Evolutionary conservation across 2,888 invertebrate species (phyloP).

Genomic region (Macroteleia sp.): DNA sequence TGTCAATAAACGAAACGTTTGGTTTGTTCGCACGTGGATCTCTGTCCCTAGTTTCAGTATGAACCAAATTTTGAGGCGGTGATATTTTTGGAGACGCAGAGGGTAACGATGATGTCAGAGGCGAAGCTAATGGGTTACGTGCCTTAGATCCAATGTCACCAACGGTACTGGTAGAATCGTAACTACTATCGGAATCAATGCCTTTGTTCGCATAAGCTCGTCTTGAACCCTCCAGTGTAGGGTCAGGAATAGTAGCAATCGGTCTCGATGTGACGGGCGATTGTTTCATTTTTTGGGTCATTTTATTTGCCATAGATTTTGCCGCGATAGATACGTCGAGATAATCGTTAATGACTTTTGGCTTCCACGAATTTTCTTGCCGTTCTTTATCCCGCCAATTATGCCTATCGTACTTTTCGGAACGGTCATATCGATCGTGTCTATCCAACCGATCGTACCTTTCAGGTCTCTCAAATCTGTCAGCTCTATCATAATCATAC

Average conservation of each 20-base stretch:
- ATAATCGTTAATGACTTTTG: constrained; percentile 43
- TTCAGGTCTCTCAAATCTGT: constrained; percentile 13
- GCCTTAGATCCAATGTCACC: neutral
- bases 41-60: neutral
- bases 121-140: neutral
- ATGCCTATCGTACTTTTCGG: constrained; percentile 25
- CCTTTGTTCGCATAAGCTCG: constrained; percentile 53
- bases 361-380: constrained; percentile 35
- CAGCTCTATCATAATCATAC: constrained; percentile 8
- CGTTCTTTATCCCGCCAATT: constrained; percentile 33
- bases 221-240: constrained; percentile 73
- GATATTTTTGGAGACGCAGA: neutral
- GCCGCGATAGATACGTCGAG: constrained; percentile 38
- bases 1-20: neutral
- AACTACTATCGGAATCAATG: constrained; percentile 22
- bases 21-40: constrained; percentile 10
- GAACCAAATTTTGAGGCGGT: neutral
- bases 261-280: constrained; percentile 61
- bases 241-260: constrained; percentile 73
- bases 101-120: neutral
- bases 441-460: constrained; percentile 5
- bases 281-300: constrained; percentile 19
- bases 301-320: constrained; percentile 44
- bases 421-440: constrained; percentile 22
- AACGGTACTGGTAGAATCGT: constrained; percentile 1